These are phyloP conservation scores for Pimephales promelas DNA, from an alignment of 2,113 vertebrate species.

Conservation along the genomic window DNA sequence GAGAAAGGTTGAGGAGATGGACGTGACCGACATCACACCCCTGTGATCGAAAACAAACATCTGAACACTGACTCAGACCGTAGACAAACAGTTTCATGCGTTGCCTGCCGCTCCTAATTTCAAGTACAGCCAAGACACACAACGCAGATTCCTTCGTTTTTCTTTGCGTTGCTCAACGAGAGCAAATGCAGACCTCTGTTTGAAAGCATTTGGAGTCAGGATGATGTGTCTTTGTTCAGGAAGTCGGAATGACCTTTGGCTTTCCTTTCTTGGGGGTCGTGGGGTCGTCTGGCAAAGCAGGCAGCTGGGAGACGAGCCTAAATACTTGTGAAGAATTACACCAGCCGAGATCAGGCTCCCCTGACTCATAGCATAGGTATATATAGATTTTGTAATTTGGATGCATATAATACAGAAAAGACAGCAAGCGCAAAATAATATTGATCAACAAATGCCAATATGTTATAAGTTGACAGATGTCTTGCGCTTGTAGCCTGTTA, in stretches of 20 bases:
- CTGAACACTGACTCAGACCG: not conserved
- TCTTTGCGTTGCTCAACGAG: constrained; percentile 30
- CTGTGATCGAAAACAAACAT: constrained; percentile 5
- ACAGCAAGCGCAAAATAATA: too few species aligned
- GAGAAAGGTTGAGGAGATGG: not conserved
- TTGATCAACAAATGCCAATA: not conserved
- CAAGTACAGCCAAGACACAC: constrained; percentile 13
- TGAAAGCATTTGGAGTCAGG: constrained; percentile 20
- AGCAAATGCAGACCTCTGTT: constrained; percentile 13
- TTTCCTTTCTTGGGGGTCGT: constrained; percentile 14
- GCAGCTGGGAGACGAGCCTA: constrained; percentile 34
- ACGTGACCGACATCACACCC: not conserved
- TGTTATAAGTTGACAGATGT: not conserved
- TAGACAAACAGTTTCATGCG: constrained; percentile 18
- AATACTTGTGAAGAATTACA: not conserved
- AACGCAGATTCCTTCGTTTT: constrained; percentile 18
- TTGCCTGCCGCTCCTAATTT: constrained; percentile 9
- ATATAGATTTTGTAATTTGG: not conserved
- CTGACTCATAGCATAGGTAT: not conserved
- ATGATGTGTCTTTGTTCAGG: constrained; percentile 32
- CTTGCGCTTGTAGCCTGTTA: not conserved
- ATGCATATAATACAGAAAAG: constrained; percentile 19
- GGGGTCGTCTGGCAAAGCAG: constrained; percentile 32
- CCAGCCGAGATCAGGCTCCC: not conserved
- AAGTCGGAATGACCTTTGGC: constrained; percentile 38